Conservation (phyloP, 1,140 invertebrate species). For the Lamellibrachia luymesi region DNA sequence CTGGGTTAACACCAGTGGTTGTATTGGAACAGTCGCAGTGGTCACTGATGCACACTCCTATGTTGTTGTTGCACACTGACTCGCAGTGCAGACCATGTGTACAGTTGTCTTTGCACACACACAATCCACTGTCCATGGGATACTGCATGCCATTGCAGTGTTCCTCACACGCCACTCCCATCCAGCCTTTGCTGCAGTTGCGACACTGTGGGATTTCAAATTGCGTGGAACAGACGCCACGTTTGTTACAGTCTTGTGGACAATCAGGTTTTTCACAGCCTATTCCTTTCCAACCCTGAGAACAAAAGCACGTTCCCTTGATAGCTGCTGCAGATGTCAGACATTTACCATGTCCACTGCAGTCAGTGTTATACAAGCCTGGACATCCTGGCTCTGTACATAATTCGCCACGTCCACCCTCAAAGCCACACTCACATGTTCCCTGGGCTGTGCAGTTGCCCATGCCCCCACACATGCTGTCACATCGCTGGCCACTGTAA, state of each 20-base stretch:
- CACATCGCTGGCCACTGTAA: slow-evolving; percentile 33
- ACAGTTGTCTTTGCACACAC: slow-evolving; percentile 33
- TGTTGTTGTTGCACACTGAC: slow-evolving; percentile 27
- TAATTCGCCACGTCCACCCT: slow-evolving; percentile 31
- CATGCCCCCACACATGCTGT: slow-evolving; percentile 32
- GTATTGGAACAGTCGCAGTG: slow-evolving; percentile 30
- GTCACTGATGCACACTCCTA: slow-evolving; percentile 30
- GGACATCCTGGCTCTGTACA: slow-evolving; percentile 35
- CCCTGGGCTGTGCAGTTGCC: slow-evolving; percentile 31
- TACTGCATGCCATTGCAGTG: slow-evolving; percentile 31
- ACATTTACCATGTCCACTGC: slow-evolving; percentile 31
- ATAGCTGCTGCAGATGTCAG: slow-evolving; percentile 29
- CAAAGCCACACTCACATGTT: slow-evolving; percentile 34
- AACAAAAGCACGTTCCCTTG: slow-evolving; percentile 32
- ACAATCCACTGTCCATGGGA: slow-evolving; percentile 35
- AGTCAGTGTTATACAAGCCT: slow-evolving; percentile 28
- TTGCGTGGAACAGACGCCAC: slow-evolving; percentile 31
- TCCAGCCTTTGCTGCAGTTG: slow-evolving; percentile 37
- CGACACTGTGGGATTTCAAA: slow-evolving; percentile 30
- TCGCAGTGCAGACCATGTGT: slow-evolving; percentile 32
- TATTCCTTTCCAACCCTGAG: slow-evolving; percentile 35
- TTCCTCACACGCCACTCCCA: slow-evolving; percentile 35
- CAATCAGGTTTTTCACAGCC: slow-evolving; percentile 35
- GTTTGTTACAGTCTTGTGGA: slow-evolving; percentile 36
- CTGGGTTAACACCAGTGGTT: slow-evolving; percentile 22